Percentiles rank a stretch among this genome's conserved stretches.
These are phyloP conservation scores for Eristalinus aeneus DNA, from an alignment of 2,888 invertebrate genomes.

Conservation along the genomic window DNA sequence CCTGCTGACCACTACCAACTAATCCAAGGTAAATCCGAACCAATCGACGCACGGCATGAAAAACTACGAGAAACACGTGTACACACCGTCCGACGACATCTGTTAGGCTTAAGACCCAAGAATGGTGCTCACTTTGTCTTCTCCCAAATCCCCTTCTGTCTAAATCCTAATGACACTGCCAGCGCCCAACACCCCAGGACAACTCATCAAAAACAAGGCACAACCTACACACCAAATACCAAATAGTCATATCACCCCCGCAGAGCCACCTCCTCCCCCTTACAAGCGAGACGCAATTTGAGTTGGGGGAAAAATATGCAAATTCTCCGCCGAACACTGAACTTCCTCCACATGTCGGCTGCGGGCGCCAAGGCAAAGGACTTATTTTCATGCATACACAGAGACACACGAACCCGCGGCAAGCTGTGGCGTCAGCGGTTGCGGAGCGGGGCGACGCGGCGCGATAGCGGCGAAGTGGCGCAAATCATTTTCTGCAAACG, in stretches of 20 bases:
- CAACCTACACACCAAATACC: neutral
- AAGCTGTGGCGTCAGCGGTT: neutral
- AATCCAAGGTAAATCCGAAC: neutral
- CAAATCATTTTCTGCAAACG: conserved; percentile 33
- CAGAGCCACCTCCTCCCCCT: neutral
- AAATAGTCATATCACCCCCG: neutral
- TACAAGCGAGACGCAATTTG: neutral
- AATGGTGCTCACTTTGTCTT: neutral
- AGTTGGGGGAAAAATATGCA: neutral
- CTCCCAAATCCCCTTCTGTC: neutral
- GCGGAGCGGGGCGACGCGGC: no score
- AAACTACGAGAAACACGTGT: neutral
- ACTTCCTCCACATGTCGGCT: neutral
- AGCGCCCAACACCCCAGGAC: neutral
- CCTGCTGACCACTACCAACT: neutral
- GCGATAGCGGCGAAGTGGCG: neutral
- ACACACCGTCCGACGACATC: no score
- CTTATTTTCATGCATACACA: neutral
- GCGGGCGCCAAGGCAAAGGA: neutral
- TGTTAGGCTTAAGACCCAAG: neutral
- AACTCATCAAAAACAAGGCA: neutral
- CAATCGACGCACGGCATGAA: neutral
- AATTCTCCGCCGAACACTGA: neutral
- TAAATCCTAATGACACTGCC: neutral
- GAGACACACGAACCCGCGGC: neutral